phyloP scores from a whole-genome alignment of 92 coral and sea anemone genomes.

The Parazoanthus atlanticus region DNA sequence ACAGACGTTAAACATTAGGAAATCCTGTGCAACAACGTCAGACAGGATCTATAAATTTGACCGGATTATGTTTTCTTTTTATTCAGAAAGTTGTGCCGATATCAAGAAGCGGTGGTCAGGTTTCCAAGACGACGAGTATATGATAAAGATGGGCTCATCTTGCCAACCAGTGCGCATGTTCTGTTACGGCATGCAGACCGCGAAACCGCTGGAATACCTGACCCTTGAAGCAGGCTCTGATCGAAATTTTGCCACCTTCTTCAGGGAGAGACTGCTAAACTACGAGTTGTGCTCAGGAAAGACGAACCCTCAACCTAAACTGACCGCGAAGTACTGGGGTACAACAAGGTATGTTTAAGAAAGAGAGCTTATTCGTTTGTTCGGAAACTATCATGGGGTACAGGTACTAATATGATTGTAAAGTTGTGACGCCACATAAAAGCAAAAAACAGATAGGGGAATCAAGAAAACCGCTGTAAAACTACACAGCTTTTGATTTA shows the following conservation, averaged over 20 bases:
- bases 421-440: neutral
- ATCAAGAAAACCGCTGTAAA: neutral
- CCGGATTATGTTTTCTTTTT: neutral
- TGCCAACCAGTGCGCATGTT: conserved; percentile 93
- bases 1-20: too few species aligned
- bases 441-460: neutral
- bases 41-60: neutral
- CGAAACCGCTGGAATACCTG: conserved; percentile 83
- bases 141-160: conserved; percentile 81
- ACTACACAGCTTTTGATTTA: too few species aligned
- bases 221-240: conserved; percentile 90
- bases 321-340: conserved; percentile 98
- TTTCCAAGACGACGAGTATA: conserved; percentile 89
- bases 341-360: conserved; percentile 72
- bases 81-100: conserved; percentile 87
- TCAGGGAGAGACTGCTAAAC: conserved; percentile 86
- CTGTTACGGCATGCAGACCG: conserved; percentile 92
- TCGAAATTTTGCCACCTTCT: conserved; percentile 86
- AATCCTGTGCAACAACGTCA: too few species aligned
- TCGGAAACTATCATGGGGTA: too few species aligned
- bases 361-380: neutral
- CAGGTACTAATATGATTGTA: too few species aligned
- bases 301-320: conserved; percentile 81
- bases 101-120: conserved; percentile 90
- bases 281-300: conserved; percentile 89